These are phyloP conservation scores for Hecatera dysodea DNA, from an alignment of 2,888 invertebrate species.

Conservation along the genomic window DNA sequence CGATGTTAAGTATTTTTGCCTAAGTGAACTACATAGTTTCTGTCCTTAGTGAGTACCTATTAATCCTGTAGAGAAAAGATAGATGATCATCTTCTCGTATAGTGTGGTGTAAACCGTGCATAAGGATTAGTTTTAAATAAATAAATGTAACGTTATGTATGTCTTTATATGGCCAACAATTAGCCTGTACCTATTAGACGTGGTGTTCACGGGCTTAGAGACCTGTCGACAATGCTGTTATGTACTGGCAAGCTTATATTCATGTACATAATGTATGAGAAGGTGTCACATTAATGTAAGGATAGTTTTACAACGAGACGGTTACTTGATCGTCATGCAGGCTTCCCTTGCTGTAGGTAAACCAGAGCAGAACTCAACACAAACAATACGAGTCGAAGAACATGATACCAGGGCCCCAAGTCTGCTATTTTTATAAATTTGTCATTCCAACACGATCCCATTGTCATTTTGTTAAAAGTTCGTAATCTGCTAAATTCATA, in stretches of 20 bases:
- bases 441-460: too few species aligned
- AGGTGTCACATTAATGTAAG: not conserved
- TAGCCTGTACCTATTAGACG: not conserved
- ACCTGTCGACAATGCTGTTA: not conserved
- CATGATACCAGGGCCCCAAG: not conserved
- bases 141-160: not conserved
- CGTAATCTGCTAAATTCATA: too few species aligned
- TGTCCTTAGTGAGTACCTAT: not conserved
- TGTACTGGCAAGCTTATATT: not conserved
- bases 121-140: not conserved
- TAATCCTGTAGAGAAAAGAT: not conserved
- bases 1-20: too few species aligned
- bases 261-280: not conserved
- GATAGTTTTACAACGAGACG: constrained; percentile 18
- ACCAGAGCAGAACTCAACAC: constrained; percentile 47
- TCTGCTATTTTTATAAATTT: too few species aligned
- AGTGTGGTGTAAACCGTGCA: too few species aligned
- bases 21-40: too few species aligned
- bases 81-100: not conserved
- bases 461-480: too few species aligned
- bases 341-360: constrained; percentile 8
- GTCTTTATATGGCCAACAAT: not conserved
- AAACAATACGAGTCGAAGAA: not conserved
- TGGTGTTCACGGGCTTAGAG: not conserved
- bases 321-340: constrained; percentile 18